Conservation (phyloP, 2,797 vertebrate genomes). For the Dryobates pubescens region DNA sequence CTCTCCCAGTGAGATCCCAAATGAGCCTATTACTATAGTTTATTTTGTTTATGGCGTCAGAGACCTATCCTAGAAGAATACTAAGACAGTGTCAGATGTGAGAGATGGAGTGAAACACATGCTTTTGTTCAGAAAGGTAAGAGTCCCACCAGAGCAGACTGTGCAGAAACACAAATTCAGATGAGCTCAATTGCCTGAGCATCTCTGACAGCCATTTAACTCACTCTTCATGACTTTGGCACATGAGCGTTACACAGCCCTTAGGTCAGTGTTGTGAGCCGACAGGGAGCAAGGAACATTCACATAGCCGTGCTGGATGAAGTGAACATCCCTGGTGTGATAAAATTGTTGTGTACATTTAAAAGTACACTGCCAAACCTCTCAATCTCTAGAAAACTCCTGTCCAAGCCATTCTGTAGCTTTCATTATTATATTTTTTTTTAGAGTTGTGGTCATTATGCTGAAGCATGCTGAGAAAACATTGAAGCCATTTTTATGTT, state of each 20-base stretch:
- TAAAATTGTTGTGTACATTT: neutral
- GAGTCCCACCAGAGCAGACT: neutral
- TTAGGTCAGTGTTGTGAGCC: neutral
- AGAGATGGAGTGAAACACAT: neutral
- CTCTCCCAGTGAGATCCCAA: neutral
- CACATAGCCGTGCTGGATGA: neutral
- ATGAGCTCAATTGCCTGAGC: neutral
- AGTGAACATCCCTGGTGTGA: neutral
- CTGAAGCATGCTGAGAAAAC: neutral
- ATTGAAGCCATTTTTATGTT: neutral
- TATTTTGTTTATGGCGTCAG: neutral
- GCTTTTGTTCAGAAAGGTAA: neutral
- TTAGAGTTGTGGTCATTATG: neutral
- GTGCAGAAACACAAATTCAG: neutral
- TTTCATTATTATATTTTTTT: neutral
- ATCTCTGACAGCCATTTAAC: neutral
- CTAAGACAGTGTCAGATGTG: rapidly evolving
- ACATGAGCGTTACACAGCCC: neutral
- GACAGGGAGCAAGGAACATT: constrained; percentile 32
- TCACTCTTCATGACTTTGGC: neutral
- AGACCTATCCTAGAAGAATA: neutral
- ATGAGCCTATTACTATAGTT: neutral
- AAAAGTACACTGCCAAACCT: neutral
- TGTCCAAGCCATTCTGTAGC: neutral
- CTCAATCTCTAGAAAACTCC: neutral